Evolutionary conservation across 2,888 invertebrate genomes (phyloP).

Genomic region (Melikaiella ostensackeni): DNA sequence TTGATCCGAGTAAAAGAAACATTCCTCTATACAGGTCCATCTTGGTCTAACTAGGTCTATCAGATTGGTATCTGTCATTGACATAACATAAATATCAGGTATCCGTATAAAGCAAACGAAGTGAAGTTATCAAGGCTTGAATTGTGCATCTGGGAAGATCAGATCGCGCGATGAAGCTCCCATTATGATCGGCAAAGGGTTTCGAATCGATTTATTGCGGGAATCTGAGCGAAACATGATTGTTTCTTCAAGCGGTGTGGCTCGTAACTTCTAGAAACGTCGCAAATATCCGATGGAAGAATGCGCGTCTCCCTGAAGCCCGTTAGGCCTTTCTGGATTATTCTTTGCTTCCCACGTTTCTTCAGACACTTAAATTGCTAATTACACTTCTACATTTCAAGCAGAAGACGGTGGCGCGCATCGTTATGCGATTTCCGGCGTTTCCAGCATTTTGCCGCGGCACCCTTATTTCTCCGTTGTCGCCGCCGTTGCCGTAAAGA

Average conservation of each 20-base stretch:
- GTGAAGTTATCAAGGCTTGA: constrained; percentile 33
- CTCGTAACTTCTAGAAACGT: constrained; percentile 31
- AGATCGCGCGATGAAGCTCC: constrained; percentile 32
- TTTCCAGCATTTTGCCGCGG: background rate
- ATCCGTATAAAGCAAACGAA: constrained; percentile 28
- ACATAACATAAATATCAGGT: constrained; percentile 9
- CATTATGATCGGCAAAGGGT: constrained; percentile 32
- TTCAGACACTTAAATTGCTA: constrained; percentile 29
- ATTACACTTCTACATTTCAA: constrained; percentile 33
- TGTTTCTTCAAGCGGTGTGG: constrained; percentile 23
- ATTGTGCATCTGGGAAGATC: constrained; percentile 29
- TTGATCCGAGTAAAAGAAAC: background rate
- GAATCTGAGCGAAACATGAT: constrained; percentile 35
- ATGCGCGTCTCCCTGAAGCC: constrained; percentile 4
- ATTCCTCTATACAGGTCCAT: too few relatives aligned
- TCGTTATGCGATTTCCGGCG: constrained; percentile 23
- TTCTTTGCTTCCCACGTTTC: constrained; percentile 29
- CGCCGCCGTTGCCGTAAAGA: background rate
- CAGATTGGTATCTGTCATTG: background rate
- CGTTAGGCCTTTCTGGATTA: constrained; percentile 10
- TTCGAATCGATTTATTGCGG: constrained; percentile 28
- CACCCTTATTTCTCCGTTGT: background rate
- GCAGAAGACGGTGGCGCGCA: constrained; percentile 17
- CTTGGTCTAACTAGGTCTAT: background rate
- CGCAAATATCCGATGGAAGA: constrained; percentile 19